A percentile compares a stretch with the other conserved stretches of the same genome.
These are phyloP conservation scores for Drepanosiphum platanoidis DNA, from an alignment of 2,888 invertebrate genomes.

Conservation along the genomic window DNA sequence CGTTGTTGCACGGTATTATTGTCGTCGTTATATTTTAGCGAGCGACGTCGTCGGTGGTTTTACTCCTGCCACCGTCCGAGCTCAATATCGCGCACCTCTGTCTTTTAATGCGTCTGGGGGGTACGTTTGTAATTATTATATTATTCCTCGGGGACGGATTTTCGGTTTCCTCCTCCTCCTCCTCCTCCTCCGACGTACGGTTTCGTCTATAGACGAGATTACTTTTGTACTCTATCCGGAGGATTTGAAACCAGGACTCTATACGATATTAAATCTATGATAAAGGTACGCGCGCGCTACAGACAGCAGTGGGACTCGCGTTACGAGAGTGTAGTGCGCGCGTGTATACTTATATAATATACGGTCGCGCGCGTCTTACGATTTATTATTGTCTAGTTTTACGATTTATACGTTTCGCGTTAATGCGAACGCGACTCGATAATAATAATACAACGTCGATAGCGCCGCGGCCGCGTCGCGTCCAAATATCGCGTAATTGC, in stretches of 20 bases:
- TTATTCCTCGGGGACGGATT: too few species aligned
- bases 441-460: too few species aligned
- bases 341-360: neutral
- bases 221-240: conserved; percentile 10
- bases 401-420: conserved; percentile 28
- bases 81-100: too few species aligned
- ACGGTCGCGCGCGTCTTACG: neutral
- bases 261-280: neutral
- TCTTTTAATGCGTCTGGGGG: too few species aligned
- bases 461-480: too few species aligned
- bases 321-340: neutral
- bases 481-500: too few species aligned
- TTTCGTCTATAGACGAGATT: neutral
- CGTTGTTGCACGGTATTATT: too few species aligned
- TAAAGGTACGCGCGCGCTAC: neutral
- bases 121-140: too few species aligned
- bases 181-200: neutral
- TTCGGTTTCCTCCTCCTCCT: too few species aligned
- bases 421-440: conserved; percentile 9
- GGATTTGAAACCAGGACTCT: neutral
- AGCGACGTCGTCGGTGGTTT: too few species aligned
- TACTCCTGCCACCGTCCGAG: too few species aligned
- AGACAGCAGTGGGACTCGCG: conserved; percentile 18
- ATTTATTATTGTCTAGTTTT: conserved; percentile 36
- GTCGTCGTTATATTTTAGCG: too few species aligned